These are phyloP conservation scores for Chrysodeixis includens DNA, from an alignment of 2,888 invertebrate species.

Conservation along the genomic window DNA sequence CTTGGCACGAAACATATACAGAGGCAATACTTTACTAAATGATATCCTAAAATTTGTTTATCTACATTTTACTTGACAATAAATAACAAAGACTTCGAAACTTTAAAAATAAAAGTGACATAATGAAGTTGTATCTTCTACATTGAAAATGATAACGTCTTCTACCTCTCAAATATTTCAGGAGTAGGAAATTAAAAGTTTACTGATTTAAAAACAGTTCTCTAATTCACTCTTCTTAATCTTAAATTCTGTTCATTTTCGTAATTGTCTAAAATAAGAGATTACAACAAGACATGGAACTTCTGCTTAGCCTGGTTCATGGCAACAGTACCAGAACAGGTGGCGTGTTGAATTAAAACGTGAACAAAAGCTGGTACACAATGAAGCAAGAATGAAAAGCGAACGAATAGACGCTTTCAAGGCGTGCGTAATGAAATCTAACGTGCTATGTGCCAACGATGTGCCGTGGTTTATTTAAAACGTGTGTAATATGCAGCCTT, in stretches of 20 bases:
- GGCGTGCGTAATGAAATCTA: constrained; percentile 61
- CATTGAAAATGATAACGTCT: no score
- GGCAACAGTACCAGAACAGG: constrained; percentile 47
- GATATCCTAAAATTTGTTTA: not conserved
- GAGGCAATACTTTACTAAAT: constrained; percentile 24
- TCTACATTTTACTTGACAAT: no score
- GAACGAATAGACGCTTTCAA: constrained; percentile 56
- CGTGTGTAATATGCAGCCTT: not conserved
- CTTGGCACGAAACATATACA: constrained; percentile 1
- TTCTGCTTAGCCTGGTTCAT: constrained; percentile 20
- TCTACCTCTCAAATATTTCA: no score
- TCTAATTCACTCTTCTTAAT: no score
- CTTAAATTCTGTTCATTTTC: no score
- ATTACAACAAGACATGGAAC: not conserved
- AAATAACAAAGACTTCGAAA: no score
- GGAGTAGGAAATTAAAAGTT: no score
- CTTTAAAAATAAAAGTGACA: no score
- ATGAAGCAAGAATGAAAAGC: constrained; percentile 64
- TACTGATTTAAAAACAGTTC: no score
- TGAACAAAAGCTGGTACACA: constrained; percentile 67
- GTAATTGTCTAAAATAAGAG: no score
- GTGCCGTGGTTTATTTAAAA: constrained; percentile 11
- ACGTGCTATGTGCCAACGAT: constrained; percentile 39
- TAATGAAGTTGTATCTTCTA: no score
- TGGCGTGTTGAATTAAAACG: constrained; percentile 65